Conservation (phyloP, 2,797 vertebrate species). For the Tiaroga cobitis region DNA sequence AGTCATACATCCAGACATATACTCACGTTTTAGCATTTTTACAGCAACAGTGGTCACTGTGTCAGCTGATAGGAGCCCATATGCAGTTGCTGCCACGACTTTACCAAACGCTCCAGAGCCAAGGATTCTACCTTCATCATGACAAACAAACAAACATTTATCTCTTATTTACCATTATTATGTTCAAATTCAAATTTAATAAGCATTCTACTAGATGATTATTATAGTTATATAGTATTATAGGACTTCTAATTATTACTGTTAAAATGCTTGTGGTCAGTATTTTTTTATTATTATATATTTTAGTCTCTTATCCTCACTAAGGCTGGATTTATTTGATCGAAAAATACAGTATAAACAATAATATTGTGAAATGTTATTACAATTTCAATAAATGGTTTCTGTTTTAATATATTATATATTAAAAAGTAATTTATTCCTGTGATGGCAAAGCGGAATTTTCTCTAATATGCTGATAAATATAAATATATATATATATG, state of each 20-base stretch:
- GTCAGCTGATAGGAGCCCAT: constrained; percentile 90
- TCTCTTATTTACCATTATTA: neutral
- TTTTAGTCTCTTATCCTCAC: too few relatives aligned
- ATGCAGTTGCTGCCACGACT: constrained; percentile 93
- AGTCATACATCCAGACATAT: neutral
- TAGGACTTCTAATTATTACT: neutral
- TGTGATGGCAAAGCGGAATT: too few relatives aligned
- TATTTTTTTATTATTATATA: neutral
- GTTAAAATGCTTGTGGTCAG: neutral
- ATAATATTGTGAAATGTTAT: neutral
- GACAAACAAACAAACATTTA: constrained; percentile 33
- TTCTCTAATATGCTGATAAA: too few relatives aligned
- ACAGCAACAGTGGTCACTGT: constrained; percentile 92
- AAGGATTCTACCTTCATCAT: constrained; percentile 86
- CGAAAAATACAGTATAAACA: neutral
- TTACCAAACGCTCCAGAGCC: constrained; percentile 97
- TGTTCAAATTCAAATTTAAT: constrained; percentile 22
- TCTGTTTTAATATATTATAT: too few relatives aligned
- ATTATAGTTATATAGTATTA: neutral
- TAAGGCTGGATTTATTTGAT: neutral
- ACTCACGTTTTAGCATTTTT: constrained; percentile 98
- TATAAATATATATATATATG: too few relatives aligned
- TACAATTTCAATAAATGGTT: too few relatives aligned
- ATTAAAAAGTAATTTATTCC: too few relatives aligned
- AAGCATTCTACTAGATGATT: neutral